Evolutionary conservation across 2,888 invertebrate genomes (phyloP), one percentile per base, ranked within the genome.

Genomic region (Cyrtodaria siliqua): DNA sequence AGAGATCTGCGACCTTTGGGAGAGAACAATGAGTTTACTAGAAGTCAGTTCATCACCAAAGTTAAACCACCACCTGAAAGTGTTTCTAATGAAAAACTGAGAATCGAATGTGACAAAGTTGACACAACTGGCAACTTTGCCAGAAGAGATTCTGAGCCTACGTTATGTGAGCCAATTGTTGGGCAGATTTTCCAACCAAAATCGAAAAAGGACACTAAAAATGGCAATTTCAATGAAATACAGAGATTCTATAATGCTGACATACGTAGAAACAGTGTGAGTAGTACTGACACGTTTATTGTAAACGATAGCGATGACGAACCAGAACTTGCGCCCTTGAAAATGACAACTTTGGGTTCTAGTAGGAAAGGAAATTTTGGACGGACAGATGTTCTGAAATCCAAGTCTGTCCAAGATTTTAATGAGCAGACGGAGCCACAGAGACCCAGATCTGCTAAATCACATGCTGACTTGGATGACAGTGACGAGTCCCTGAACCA

Each of bases 251-350:
- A 33, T 44, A 9, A 6, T 44, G 44, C 4, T 42, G 53, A 64
- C 40, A 53, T 26, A 12, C 64, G 76, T 8, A 62, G 83, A 81
- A 56, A 61, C 40, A 81, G 81, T 57, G 47, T 27, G 24, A 87
- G 89, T 47, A 90, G 90, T 72, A 86, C 87, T 2, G 90, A 88
- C 38, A 90, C 90, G 20, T 88, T 90, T 62, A 90, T 90, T 56
- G 77, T 89, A 6, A 90, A 88, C 61, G 82, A 84, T 40, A 88
- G 87, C 72, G 89, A 89, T 68, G 86, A 88, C 40, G 87, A 75
- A 20, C 33, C 24, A 8, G 33, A 33, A 12, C 33, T 33, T 4
- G 6, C 33, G 4, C 12, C 33, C 12, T 4, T 33, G 33, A 33
- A 12, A 12, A 4, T 33, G 33, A 33, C 12, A 12, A 33, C 33